phyloP scores from a whole-genome alignment of 2,113 vertebrate species.

The Gyps fulvus region DNA sequence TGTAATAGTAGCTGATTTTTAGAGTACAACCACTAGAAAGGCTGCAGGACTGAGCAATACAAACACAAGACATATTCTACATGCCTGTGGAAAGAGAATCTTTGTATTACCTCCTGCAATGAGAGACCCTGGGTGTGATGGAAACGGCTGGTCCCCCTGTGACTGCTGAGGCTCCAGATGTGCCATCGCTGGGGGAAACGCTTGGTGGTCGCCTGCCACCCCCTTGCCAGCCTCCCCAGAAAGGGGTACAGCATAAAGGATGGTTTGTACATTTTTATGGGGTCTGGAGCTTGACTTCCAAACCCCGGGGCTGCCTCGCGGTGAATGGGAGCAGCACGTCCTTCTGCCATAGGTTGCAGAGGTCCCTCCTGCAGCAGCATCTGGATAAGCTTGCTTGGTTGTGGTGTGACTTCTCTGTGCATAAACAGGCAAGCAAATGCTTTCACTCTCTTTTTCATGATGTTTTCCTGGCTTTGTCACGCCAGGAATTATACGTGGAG shows the following conservation, averaged over 20 bases:
- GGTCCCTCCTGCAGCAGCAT: neutral
- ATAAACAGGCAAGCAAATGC: neutral
- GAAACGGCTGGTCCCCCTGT: rapidly evolving
- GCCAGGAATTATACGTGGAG: neutral
- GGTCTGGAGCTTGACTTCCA: neutral
- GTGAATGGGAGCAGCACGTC: neutral
- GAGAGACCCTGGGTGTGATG: neutral
- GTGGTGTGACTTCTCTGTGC: neutral
- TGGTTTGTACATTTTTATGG: neutral
- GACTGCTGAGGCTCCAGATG: neutral
- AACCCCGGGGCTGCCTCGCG: rapidly evolving
- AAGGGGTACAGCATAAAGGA: neutral
- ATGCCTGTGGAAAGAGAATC: neutral
- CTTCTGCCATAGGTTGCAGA: neutral
- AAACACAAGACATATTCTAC: neutral
- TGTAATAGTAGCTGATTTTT: neutral
- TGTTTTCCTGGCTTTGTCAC: neutral
- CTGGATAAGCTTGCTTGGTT: neutral
- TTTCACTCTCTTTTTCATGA: neutral
- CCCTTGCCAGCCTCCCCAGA: neutral
- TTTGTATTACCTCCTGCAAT: neutral
- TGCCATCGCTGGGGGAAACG: rapidly evolving
- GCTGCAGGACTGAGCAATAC: neutral
- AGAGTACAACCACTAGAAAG: neutral
- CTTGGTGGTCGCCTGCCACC: neutral